Evolutionary conservation across 2,888 invertebrate species (phyloP), one percentile per base, ranked within the genome.

Genomic region (Maniola hyperantus): DNA sequence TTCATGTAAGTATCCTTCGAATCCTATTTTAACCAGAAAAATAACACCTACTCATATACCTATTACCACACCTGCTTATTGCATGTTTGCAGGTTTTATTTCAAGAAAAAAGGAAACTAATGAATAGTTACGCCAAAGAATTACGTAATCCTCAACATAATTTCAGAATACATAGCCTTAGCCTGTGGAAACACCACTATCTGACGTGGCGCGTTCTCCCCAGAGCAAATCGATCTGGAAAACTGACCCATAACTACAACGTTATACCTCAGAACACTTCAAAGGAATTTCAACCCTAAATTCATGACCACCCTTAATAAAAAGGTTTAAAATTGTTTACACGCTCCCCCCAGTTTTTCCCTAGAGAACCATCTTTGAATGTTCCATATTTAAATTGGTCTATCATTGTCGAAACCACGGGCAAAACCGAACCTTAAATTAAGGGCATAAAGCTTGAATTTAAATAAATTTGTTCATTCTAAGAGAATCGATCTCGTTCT

Each of bases 321-420:
- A 74, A 80, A 70, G 53, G 74, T 15, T 46, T 64, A 82, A 75
- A 83, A 80, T 79, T 71, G 82, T 76, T 54, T 85, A 74, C 67
- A 69, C 53, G 39, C 64, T 55, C 71, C 73, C 72, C 73, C 76
- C 77, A 79, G 84, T 78, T 89, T 89, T 91, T 92, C 91, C 91
- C 91, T 85, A 85, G 90, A 92, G 92, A 89, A 88, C 91, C 91
- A 92, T 92, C 92, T 91, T 89, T 82, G 80, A 80, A 78, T 80
- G 88, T 83, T 88, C 89, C 84, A 88, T 89, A 87, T 88, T 85
- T 83, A 86, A 90, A 91, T 87, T 85, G 87, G 78, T 85, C 81
- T 89, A 90, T 88, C 86, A 84, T 83, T 85, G 79, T 71, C 50
- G 34, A 7, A 1, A 1, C 6, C 20, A 1, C 74, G 79, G 53